Evolutionary conservation across 2,797 vertebrate genomes (phyloP).

Genomic region (Eurystomus glaucurus): DNA sequence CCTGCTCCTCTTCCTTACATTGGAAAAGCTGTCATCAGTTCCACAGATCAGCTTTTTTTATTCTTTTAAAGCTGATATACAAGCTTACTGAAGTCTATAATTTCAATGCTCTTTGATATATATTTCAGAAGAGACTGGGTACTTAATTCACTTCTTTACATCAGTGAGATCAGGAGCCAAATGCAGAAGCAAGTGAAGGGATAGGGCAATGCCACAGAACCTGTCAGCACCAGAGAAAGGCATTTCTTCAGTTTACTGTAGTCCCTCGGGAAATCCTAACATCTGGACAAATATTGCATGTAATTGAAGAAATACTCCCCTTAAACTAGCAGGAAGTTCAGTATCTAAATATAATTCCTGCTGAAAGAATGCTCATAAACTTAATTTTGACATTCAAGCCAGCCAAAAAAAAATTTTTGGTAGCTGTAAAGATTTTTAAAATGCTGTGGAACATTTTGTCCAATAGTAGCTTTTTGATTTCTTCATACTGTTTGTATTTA

Average conservation of each 20-base stretch:
- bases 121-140: not conserved
- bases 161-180: not conserved
- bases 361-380: not conserved
- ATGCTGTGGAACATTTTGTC: not conserved
- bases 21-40: constrained; percentile 28
- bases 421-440: not conserved
- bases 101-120: not conserved
- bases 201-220: not conserved
- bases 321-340: not conserved
- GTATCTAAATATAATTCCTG: not conserved
- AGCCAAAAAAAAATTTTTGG: not conserved
- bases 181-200: not conserved
- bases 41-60: not conserved
- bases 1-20: not conserved
- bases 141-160: constrained; percentile 16
- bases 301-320: not conserved
- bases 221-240: not conserved
- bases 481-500: constrained; percentile 20
- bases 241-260: not conserved
- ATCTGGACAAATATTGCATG: not conserved
- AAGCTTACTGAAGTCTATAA: not conserved
- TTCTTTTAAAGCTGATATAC: not conserved
- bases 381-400: constrained; percentile 16
- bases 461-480: not conserved
- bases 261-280: not conserved